Evolutionary conservation across 2,797 vertebrate genomes (phyloP).

Genomic region (Smutsia temminckii): DNA sequence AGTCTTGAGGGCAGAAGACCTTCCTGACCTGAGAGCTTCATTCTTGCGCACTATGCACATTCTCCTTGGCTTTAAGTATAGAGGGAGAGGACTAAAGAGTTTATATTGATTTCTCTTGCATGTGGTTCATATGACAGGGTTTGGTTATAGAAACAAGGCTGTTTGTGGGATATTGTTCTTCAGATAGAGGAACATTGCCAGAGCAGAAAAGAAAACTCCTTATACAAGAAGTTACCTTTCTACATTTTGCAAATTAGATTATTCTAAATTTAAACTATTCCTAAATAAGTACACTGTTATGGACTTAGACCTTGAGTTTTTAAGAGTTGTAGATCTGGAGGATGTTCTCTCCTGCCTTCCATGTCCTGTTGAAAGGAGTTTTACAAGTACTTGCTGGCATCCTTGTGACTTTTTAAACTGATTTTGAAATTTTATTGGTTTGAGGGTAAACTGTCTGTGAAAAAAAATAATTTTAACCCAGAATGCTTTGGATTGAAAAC

Average conservation of each 20-base stretch:
- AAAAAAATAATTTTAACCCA: neutral
- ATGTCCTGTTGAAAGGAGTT: neutral
- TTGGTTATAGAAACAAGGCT: neutral
- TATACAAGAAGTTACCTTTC: neutral
- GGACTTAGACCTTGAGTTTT: neutral
- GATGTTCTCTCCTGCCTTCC: neutral
- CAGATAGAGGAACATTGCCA: neutral
- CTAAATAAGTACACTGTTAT: neutral
- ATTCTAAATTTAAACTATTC: neutral
- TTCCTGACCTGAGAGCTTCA: neutral
- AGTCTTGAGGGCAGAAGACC: neutral
- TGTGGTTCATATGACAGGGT: neutral
- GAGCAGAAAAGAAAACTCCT: neutral
- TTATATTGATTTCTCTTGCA: constrained; percentile 16
- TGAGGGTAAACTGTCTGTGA: neutral
- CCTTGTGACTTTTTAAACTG: neutral
- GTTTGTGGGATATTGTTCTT: neutral
- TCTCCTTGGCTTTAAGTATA: neutral
- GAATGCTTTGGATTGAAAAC: neutral
- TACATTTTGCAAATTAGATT: neutral
- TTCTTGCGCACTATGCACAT: neutral
- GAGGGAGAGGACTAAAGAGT: neutral
- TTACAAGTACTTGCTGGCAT: neutral
- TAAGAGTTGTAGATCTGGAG: neutral
- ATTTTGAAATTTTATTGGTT: neutral